Conservation (phyloP, 1,140 invertebrate species). For the Tetragonula clypearis region DNA sequence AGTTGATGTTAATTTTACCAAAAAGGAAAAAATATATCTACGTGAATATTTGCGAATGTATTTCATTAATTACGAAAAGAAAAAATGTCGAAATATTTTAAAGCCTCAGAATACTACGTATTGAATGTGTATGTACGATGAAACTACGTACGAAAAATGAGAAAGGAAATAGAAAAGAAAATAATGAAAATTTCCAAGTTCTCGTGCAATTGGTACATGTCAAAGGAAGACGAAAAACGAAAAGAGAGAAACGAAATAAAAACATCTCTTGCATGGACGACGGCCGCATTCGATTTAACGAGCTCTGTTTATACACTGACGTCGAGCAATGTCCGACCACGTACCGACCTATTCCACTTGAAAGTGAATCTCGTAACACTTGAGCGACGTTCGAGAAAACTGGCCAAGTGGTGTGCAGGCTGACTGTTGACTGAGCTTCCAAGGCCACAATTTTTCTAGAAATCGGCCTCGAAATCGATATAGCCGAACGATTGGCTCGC, state of each 20-base stretch:
- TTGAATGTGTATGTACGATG: no score
- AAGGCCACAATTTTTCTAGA: conserved; percentile 25
- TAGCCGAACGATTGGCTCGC: conserved; percentile 25
- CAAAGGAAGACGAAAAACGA: neutral
- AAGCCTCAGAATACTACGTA: no score
- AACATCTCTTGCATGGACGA: neutral
- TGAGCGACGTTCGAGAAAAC: conserved; percentile 32
- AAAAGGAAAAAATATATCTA: no score
- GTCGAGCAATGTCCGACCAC: neutral
- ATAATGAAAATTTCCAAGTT: neutral
- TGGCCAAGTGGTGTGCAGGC: conserved; percentile 12
- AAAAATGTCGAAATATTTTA: no score
- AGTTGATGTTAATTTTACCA: no score
- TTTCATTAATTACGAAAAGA: no score
- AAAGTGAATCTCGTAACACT: conserved; percentile 6
- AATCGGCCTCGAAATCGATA: conserved; percentile 52
- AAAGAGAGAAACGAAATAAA: neutral
- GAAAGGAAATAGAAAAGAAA: no score
- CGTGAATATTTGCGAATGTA: no score
- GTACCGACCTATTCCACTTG: conserved; percentile 23
- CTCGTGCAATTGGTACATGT: conserved; percentile 8
- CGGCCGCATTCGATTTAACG: neutral
- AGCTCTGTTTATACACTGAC: neutral
- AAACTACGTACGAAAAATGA: no score
- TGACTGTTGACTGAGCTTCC: conserved; percentile 25